Evolutionary conservation across 64 coral and sea anemone genomes (phyloP).

Genomic region (Platygyra sinensis): DNA sequence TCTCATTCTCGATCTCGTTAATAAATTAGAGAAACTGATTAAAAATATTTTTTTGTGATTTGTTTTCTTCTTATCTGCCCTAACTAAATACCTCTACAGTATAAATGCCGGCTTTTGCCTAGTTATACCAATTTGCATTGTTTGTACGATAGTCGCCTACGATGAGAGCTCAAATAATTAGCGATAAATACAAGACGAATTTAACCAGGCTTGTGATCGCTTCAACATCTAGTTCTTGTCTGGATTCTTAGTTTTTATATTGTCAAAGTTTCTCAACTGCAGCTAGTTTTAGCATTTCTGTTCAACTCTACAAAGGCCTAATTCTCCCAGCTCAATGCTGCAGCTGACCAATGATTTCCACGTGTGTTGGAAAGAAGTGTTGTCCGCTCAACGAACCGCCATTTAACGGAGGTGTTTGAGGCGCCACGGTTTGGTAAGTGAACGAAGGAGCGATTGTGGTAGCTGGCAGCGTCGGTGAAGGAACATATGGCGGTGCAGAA

Average conservation of each 20-base stretch:
- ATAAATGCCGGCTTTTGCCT: neutral
- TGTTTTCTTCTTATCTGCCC: neutral
- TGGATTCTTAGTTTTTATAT: too few species aligned
- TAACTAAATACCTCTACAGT: neutral
- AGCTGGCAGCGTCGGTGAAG: conserved; percentile 34
- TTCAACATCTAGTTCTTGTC: neutral
- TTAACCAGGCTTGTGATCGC: neutral
- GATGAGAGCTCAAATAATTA: neutral
- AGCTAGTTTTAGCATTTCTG: too few species aligned
- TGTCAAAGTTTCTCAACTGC: too few species aligned
- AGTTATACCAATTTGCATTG: neutral
- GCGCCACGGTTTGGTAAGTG: conserved; percentile 26
- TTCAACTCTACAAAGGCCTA: too few species aligned
- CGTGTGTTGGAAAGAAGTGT: conserved; percentile 41
- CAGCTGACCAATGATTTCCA: conserved; percentile 26
- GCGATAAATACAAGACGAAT: neutral
- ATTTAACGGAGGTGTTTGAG: conserved; percentile 36
- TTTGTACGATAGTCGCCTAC: neutral
- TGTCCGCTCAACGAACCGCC: neutral
- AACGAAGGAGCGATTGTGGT: conserved; percentile 6
- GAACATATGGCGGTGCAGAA: conserved; percentile 35
- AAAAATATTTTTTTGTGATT: conserved; percentile 33
- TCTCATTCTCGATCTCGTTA: neutral
- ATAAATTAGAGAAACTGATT: conserved; percentile 51
- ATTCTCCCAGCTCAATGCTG: neutral